These are phyloP conservation scores for Palythoa grandis DNA, from an alignment of 92 coral and sea anemone genomes.

Conservation along the genomic window DNA sequence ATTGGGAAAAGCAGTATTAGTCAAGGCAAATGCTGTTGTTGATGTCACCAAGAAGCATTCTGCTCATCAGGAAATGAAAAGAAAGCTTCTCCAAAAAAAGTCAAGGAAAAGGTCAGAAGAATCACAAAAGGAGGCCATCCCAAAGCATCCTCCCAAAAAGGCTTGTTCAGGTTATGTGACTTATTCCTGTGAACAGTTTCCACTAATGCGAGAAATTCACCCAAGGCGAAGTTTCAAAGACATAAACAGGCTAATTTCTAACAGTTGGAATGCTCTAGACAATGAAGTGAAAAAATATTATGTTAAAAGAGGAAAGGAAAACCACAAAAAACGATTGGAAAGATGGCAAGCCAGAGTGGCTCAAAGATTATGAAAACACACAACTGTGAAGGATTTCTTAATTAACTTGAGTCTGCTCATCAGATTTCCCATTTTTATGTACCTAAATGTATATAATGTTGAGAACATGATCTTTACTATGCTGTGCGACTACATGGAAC, in stretches of 20 bases:
- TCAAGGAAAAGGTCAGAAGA: slow-evolving; percentile 5
- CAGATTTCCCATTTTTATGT: not conserved
- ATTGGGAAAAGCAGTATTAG: slow-evolving; percentile 1
- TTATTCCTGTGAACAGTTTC: slow-evolving; percentile 14
- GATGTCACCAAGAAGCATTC: slow-evolving; percentile 7
- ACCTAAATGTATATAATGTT: not conserved
- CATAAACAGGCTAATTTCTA: slow-evolving; percentile 2
- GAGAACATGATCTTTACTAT: not conserved
- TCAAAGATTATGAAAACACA: not conserved
- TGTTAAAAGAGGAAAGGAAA: slow-evolving; percentile 22
- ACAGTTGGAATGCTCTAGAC: slow-evolving; percentile 13
- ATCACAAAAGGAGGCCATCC: slow-evolving; percentile 22
- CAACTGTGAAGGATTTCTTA: not conserved
- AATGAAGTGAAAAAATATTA: not conserved
- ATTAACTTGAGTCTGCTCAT: not conserved
- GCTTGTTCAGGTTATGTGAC: slow-evolving; percentile 18
- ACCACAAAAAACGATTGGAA: not conserved
- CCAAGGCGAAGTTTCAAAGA: slow-evolving; percentile 13
- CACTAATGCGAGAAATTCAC: not conserved
- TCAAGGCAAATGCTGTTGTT: slow-evolving; percentile 23
- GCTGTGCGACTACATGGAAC: not conserved
- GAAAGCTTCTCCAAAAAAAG: slow-evolving; percentile 6
- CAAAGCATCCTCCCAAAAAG: slow-evolving; percentile 17
- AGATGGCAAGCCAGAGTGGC: not conserved
- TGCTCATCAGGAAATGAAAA: slow-evolving; percentile 27